Conservation (phyloP, 35 echinoderm and acorn worm genomes). For the Diadema setosum region DNA sequence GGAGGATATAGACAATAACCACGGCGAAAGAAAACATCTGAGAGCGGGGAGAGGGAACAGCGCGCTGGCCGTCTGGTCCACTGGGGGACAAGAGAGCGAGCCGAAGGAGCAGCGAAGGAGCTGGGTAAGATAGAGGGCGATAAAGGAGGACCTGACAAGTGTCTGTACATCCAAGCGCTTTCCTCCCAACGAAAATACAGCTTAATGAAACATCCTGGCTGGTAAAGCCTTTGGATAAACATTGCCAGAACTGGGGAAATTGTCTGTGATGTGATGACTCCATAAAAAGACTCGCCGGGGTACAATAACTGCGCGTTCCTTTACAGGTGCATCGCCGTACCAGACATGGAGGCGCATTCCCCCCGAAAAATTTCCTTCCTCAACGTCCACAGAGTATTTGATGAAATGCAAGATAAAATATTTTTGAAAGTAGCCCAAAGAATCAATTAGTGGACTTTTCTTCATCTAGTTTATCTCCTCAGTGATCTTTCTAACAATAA, state of each 20-base stretch:
- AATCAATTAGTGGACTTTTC: background rate
- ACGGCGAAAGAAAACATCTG: background rate
- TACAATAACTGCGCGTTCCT: conserved; percentile 10
- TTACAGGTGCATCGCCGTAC: background rate
- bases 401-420: background rate
- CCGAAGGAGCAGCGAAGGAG: no score
- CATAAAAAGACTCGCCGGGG: background rate
- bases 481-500: no score
- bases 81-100: background rate
- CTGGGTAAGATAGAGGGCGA: background rate
- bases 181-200: conserved; percentile 10
- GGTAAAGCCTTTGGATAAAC: conserved; percentile 6
- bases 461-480: no score
- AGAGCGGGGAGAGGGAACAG: background rate
- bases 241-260: background rate
- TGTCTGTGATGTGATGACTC: conserved; percentile 19
- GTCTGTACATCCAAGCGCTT: conserved; percentile 12
- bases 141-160: conserved; percentile 12
- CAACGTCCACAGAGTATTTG: background rate
- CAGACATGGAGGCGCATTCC: background rate
- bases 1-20: conserved; percentile 23
- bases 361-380: no score
- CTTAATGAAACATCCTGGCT: conserved; percentile 17
- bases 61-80: background rate
- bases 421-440: background rate